Evolutionary conservation across 2,888 invertebrate species (phyloP).

Genomic region (Clepsis dumicolana): DNA sequence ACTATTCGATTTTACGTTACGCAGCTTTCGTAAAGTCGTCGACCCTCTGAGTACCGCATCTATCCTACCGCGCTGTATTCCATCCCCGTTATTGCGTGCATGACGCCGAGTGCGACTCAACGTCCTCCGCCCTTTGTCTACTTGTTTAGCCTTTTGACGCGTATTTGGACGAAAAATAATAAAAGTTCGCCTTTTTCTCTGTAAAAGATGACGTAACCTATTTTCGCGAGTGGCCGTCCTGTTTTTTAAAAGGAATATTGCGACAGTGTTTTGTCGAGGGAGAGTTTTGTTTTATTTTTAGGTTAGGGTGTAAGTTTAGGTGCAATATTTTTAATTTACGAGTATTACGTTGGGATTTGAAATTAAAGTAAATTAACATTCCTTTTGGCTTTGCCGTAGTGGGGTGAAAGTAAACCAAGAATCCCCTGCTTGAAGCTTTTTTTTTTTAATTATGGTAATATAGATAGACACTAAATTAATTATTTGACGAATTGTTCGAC

Average conservation of each 20-base stretch:
- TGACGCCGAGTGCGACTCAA: constrained; percentile 2
- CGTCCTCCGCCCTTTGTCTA: constrained; percentile 26
- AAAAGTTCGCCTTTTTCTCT: constrained; percentile 30
- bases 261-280: not conserved
- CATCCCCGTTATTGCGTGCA: constrained; percentile 13
- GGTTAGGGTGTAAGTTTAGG: not conserved
- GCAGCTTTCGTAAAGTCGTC: no score
- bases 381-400: no score
- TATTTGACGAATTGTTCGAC: no score
- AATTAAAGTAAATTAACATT: no score
- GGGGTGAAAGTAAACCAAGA: no score
- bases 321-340: no score
- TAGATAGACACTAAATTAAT: no score
- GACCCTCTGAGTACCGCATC: not conserved
- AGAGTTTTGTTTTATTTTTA: not conserved
- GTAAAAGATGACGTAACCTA: constrained; percentile 14
- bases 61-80: not conserved
- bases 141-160: constrained; percentile 37
- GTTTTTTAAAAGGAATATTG: constrained; percentile 4
- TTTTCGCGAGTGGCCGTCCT: constrained; percentile 2
- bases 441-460: no score
- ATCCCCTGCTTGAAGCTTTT: no score
- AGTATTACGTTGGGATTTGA: no score
- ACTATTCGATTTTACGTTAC: no score
- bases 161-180: constrained; percentile 33